phyloP scores from a whole-genome alignment of 2,113 vertebrate genomes.

The Fregata magnificens region DNA sequence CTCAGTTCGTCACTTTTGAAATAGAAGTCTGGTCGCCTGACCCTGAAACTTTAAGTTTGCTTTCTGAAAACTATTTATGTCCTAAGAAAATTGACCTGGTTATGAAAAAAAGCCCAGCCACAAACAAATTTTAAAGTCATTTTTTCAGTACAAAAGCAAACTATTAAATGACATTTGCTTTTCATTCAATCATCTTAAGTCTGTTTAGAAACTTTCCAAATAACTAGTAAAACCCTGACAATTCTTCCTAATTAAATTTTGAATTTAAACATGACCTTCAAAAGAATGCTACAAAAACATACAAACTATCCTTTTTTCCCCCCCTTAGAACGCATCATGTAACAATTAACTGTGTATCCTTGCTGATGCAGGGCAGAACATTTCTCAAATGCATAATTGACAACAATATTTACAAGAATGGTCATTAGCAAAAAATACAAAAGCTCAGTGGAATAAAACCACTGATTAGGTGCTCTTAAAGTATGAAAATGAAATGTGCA shows the following conservation, averaged over 20 bases:
- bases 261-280: neutral
- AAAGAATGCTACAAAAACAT: neutral
- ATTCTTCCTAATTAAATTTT: neutral
- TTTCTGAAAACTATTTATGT: neutral
- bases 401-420: neutral
- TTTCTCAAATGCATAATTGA: neutral
- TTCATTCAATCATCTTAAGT: neutral
- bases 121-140: neutral
- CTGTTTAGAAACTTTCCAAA: neutral
- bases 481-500: neutral
- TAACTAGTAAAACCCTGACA: neutral
- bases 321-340: neutral
- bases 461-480: neutral
- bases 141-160: neutral
- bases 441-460: neutral
- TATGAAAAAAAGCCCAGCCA: neutral
- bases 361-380: neutral
- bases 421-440: neutral
- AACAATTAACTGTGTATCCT: neutral
- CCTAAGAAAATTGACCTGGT: neutral
- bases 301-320: neutral
- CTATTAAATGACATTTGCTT: neutral
- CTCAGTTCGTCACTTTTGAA: neutral
- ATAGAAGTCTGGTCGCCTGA: neutral
- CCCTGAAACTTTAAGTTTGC: neutral